phyloP scores from a whole-genome alignment of 2,113 vertebrate genomes.

The Trematomus loennbergii region DNA sequence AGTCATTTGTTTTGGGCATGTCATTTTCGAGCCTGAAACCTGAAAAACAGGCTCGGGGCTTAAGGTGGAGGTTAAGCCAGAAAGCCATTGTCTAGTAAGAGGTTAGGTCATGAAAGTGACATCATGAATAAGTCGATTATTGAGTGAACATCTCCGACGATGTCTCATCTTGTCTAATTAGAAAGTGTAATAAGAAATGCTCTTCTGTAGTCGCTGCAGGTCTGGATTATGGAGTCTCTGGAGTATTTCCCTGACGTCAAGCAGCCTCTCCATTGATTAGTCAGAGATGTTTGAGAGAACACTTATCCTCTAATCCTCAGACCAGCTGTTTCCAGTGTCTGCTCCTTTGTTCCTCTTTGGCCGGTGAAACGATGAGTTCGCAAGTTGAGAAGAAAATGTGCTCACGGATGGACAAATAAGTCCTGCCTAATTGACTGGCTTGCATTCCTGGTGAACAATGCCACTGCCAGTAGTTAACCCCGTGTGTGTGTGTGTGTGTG shows the following conservation, averaged over 20 bases:
- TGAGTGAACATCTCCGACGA: not conserved
- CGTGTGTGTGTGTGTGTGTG: too few species aligned
- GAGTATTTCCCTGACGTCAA: not conserved
- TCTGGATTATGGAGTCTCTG: too few species aligned
- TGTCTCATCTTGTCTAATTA: not conserved
- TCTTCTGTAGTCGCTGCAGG: too few species aligned
- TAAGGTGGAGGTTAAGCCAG: too few species aligned
- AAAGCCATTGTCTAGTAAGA: not conserved
- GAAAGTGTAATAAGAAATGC: not conserved
- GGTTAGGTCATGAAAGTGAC: not conserved
- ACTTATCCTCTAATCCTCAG: not conserved
- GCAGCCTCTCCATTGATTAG: not conserved
- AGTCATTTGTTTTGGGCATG: too few species aligned
- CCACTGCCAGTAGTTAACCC: too few species aligned
- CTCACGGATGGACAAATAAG: not conserved
- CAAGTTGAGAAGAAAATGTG: conserved; percentile 22
- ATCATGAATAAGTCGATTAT: not conserved
- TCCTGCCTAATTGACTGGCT: too few species aligned
- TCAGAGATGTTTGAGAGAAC: not conserved
- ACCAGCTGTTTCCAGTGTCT: conserved; percentile 19
- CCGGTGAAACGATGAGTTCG: conserved; percentile 38
- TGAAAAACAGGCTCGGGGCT: too few species aligned
- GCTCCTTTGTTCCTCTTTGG: conserved; percentile 41
- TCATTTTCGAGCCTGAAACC: too few species aligned
- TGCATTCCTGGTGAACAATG: too few species aligned